Conservation (phyloP, 2,888 invertebrate genomes). For the Theodoxus fluviatilis region DNA sequence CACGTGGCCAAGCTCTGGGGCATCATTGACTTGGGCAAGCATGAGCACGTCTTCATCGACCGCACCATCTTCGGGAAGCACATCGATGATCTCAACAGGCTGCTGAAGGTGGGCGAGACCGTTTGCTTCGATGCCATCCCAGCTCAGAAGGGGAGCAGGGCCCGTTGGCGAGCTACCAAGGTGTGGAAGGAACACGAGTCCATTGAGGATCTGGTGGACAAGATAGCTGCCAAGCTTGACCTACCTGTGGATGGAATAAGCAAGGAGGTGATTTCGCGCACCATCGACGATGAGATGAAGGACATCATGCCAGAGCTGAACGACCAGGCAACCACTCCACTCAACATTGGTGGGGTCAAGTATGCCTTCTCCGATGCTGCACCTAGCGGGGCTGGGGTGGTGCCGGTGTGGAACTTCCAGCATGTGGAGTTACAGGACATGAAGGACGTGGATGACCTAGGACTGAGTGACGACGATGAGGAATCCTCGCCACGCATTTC, state of each 20-base stretch:
- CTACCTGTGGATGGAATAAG: slow-evolving; percentile 45
- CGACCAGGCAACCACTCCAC: slow-evolving; percentile 49
- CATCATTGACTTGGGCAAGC: slow-evolving; percentile 65
- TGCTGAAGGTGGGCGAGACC: slow-evolving; percentile 62
- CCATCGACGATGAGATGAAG: slow-evolving; percentile 61
- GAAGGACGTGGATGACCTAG: slow-evolving; percentile 54
- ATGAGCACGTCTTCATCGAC: slow-evolving; percentile 67
- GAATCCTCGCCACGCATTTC: slow-evolving; percentile 51
- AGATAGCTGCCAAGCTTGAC: slow-evolving; percentile 49
- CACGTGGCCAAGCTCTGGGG: slow-evolving; percentile 67
- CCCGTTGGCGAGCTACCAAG: slow-evolving; percentile 65
- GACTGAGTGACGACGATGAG: slow-evolving; percentile 49
- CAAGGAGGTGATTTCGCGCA: slow-evolving; percentile 43
- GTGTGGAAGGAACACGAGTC: slow-evolving; percentile 65
- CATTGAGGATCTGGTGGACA: slow-evolving; percentile 55
- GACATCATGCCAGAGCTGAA: slow-evolving; percentile 55
- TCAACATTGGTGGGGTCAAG: slow-evolving; percentile 51
- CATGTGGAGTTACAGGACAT: slow-evolving; percentile 53
- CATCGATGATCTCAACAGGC: slow-evolving; percentile 63
- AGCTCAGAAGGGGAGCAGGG: slow-evolving; percentile 64
- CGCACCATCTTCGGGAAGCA: slow-evolving; percentile 61
- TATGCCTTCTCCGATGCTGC: slow-evolving; percentile 60
- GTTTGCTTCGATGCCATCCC: slow-evolving; percentile 65
- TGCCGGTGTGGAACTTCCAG: slow-evolving; percentile 63
- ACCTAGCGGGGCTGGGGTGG: slow-evolving; percentile 62